Percentiles rank a stretch among this genome's conserved stretches.
phyloP scores from a whole-genome alignment of 2,888 invertebrate genomes.

The Camponotus fellah region DNA sequence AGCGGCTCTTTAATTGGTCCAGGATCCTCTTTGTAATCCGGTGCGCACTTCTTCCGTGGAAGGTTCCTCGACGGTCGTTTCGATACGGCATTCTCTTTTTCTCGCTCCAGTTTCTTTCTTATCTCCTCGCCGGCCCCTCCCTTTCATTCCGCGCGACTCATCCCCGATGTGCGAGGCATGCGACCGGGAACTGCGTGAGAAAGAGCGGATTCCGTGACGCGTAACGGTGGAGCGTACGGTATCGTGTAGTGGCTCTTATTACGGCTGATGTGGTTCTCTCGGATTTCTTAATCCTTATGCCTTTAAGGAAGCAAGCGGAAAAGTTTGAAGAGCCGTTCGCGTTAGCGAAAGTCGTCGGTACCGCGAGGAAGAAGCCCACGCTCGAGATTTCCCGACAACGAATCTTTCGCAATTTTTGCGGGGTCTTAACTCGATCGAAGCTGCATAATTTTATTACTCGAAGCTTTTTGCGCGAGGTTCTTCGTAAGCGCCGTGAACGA shows the following conservation, averaged over 20 bases:
- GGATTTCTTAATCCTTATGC: slow-evolving; percentile 34
- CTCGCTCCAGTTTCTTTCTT: slow-evolving; percentile 53
- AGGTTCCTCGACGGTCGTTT: slow-evolving; percentile 62
- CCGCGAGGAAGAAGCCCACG: slow-evolving; percentile 10
- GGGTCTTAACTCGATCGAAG: not conserved
- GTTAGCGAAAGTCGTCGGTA: slow-evolving; percentile 15
- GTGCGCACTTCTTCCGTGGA: slow-evolving; percentile 58
- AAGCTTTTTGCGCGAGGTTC: not conserved
- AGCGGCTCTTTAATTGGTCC: slow-evolving; percentile 67
- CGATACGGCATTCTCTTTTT: slow-evolving; percentile 52
- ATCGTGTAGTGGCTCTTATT: slow-evolving; percentile 44
- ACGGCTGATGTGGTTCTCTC: slow-evolving; percentile 35
- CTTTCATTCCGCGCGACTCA: slow-evolving; percentile 56
- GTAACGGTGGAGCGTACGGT: slow-evolving; percentile 23
- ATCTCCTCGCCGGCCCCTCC: slow-evolving; percentile 39
- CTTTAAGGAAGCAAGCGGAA: slow-evolving; percentile 5
- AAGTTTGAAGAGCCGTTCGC: not conserved
- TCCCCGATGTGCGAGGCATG: slow-evolving; percentile 54
- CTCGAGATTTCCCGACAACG: not conserved
- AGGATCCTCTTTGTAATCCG: slow-evolving; percentile 57
- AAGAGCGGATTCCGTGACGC: slow-evolving; percentile 40
- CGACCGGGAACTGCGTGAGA: slow-evolving; percentile 59
- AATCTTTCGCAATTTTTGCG: slow-evolving; percentile 13
- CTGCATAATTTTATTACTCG: slow-evolving; percentile 24
- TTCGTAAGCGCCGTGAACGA: too few relatives aligned